phyloP scores from a whole-genome alignment of 2,888 invertebrate species.

The Chrysolina oricalcia region DNA sequence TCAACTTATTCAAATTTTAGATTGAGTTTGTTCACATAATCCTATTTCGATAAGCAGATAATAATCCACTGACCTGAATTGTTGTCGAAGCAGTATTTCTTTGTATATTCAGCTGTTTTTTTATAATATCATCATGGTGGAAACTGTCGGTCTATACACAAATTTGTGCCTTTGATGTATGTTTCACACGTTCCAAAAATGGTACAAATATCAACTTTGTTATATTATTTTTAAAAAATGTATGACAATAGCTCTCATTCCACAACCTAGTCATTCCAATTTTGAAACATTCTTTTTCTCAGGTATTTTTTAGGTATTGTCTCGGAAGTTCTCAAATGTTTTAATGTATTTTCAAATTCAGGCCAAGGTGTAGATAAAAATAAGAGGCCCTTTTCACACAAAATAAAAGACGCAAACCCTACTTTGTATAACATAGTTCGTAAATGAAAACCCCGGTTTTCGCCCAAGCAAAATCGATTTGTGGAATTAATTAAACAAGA shows the following conservation, averaged over 20 bases:
- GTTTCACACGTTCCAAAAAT: constrained; percentile 60
- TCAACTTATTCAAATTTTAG: too few relatives aligned
- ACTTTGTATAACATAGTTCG: too few relatives aligned
- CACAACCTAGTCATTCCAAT: constrained; percentile 34
- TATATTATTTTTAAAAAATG: constrained; percentile 36
- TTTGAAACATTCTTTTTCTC: constrained; percentile 32
- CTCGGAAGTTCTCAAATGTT: neutral
- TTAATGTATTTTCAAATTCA: neutral
- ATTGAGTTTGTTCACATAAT: too few relatives aligned
- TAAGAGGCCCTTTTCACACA: too few relatives aligned
- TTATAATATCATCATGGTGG: constrained; percentile 19
- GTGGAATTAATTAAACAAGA: too few relatives aligned
- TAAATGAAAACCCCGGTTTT: too few relatives aligned
- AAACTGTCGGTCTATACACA: constrained; percentile 65
- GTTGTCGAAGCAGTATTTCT: neutral
- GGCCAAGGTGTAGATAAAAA: too few relatives aligned
- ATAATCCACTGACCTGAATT: neutral
- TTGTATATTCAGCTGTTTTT: neutral
- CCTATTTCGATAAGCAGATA: too few relatives aligned
- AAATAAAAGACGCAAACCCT: too few relatives aligned
- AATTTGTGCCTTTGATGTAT: constrained; percentile 68
- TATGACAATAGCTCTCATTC: constrained; percentile 45
- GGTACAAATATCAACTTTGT: constrained; percentile 52
- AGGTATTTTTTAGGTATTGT: constrained; percentile 28
- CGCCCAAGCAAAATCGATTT: too few relatives aligned